Evolutionary conservation across 1,140 invertebrate species (phyloP).

Genomic region (Drosophila pseudoananassae): DNA sequence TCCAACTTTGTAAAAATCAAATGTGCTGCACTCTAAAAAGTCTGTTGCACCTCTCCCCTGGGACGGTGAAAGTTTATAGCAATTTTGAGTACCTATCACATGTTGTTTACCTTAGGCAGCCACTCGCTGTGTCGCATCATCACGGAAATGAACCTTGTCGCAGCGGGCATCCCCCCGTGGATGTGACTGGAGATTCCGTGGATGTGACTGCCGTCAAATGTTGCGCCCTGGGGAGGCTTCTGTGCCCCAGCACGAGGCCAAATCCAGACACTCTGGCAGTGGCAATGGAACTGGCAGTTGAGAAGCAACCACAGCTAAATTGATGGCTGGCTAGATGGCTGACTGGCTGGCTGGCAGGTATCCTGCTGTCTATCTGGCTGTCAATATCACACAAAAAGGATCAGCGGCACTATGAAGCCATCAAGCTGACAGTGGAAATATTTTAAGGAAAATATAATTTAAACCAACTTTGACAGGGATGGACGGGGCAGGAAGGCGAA

Average conservation of each 20-base stretch:
- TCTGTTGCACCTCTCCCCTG: conserved; percentile 4
- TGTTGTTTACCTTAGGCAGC: conserved; percentile 30
- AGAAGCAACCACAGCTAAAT: conserved; percentile 9
- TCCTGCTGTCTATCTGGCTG: conserved; percentile 71
- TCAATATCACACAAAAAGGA: conserved; percentile 68
- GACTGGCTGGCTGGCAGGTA: conserved; percentile 21
- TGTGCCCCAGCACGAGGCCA: conserved; percentile 6
- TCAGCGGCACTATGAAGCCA: conserved; percentile 45
- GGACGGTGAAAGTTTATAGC: conserved; percentile 13
- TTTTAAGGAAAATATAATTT: conserved; percentile 70
- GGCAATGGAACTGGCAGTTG: conserved; percentile 17
- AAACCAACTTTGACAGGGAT: conserved; percentile 33
- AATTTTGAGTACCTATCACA: conserved; percentile 27
- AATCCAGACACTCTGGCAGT: conserved; percentile 32
- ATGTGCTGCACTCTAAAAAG: conserved; percentile 3
- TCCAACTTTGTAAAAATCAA: conserved; percentile 1
- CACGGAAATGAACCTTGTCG: conserved; percentile 35
- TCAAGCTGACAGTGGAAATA: conserved; percentile 46
- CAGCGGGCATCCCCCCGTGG: conserved; percentile 20
- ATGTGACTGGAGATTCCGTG: background rate
- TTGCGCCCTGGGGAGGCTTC: conserved; percentile 32
- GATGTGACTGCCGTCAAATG: conserved; percentile 42
- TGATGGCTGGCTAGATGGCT: background rate
- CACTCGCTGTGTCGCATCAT: conserved; percentile 23
- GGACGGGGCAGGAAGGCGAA: background rate